Evolutionary conservation across 2,888 invertebrate species (phyloP), one percentile per base, ranked within the genome.

Genomic region (Autographa pulchrina): DNA sequence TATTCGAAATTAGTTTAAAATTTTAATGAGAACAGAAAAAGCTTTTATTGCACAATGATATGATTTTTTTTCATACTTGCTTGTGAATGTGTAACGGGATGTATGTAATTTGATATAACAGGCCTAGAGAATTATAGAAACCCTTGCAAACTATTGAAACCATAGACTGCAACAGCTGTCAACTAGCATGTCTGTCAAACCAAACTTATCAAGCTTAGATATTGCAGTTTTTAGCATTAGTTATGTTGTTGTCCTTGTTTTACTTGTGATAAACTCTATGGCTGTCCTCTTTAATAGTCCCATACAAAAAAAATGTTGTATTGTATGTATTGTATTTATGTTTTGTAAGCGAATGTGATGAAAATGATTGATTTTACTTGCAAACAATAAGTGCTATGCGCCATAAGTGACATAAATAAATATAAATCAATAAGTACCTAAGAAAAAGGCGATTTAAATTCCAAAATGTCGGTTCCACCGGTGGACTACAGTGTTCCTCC

Each of bases 401-500:
- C 20, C 58, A 52, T 13, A 7, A 52, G 56, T 59, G 2, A 41
- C 32, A 11, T 20, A 31, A 14, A 13, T 20, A 13, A 13, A 56
- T 11, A 25, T 25, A 11, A 59, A 38, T 62, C 62, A 65, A 41
- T 43, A 52, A 48, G 25, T 13, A n/a, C n/a, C n/a, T n/a, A 18
- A 18, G 20, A 20, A 20, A 2, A 31, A 18, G n/a, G 16, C 16
- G 20, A 35, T 25, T 1, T 48, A 70, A 74, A 48, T 93, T 25
- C 5, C 56, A 70, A 74, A 35, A 93, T 94, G 94, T 93, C 94
- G 9, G 80, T 89, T 75, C 93, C 93, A 6, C 91, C 93, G 16
- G 74, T 89, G 52, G 87, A 91, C 72, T 95, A 91, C 72, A 90
- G 88, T 72, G 82, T 93, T 18, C 93, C 93, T 64, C 94, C 94